phyloP scores from a whole-genome alignment of 2,113 vertebrate species.

The Megaptera novaeangliae region DNA sequence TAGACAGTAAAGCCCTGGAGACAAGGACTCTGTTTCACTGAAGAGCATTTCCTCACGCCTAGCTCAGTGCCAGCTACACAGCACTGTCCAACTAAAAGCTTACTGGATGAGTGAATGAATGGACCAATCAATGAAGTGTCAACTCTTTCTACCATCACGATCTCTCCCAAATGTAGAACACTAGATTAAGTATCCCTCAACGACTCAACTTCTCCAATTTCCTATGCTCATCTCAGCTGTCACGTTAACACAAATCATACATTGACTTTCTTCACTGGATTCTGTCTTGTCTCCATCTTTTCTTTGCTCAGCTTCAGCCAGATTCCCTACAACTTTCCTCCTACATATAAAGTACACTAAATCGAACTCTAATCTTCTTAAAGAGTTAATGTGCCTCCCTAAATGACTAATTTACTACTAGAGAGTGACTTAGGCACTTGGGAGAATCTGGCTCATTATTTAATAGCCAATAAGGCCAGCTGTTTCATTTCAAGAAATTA shows the following conservation, averaged over 20 bases:
- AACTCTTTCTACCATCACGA: background rate
- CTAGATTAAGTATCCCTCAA: background rate
- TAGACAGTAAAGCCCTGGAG: background rate
- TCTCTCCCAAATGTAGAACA: background rate
- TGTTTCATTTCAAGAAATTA: slow-evolving; percentile 84
- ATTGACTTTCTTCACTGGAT: no score
- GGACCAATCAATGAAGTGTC: background rate
- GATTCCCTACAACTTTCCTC: slow-evolving; percentile 23
- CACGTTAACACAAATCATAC: background rate
- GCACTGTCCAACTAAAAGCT: background rate
- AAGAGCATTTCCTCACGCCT: background rate
- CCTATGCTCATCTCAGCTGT: background rate
- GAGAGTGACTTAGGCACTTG: slow-evolving; percentile 69
- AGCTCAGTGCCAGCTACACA: background rate
- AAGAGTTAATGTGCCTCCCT: slow-evolving; percentile 71
- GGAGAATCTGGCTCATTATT: slow-evolving; percentile 77
- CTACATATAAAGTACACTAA: slow-evolving; percentile 25
- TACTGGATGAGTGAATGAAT: background rate
- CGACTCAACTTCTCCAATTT: background rate
- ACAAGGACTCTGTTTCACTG: background rate
- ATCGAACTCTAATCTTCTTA: slow-evolving; percentile 66
- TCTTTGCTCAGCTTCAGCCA: background rate
- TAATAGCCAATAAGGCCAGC: slow-evolving; percentile 80
- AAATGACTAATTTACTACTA: slow-evolving; percentile 75
- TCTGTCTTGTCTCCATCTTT: background rate